Percentiles rank a stretch among this genome's conserved stretches.
Conservation (phyloP, 2,113 vertebrate species). For the Megaptera novaeangliae region DNA sequence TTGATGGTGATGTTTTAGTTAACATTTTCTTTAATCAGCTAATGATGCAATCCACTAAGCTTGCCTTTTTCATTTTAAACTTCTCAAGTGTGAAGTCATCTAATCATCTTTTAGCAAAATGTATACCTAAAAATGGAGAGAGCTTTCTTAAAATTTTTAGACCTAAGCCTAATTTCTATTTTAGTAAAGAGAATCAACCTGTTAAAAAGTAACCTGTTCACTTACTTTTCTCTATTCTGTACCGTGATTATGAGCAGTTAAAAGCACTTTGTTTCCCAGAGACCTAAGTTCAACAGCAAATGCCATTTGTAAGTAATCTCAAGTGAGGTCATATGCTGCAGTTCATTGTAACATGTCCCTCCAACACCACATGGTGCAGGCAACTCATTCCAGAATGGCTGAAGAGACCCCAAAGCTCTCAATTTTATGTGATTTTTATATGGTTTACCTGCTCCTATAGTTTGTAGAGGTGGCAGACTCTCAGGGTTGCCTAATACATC, state of each 20-base stretch:
- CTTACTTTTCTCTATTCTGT: background rate
- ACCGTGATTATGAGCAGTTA: background rate
- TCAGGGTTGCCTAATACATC: background rate
- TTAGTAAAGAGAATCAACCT: background rate
- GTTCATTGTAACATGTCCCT: background rate
- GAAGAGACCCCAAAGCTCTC: background rate
- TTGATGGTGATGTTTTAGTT: conserved; percentile 35
- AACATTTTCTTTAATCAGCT: conserved; percentile 59
- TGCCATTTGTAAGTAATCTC: background rate
- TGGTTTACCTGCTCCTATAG: background rate
- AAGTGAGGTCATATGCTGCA: background rate
- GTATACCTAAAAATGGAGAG: background rate
- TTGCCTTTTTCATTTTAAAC: conserved; percentile 34
- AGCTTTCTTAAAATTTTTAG: background rate
- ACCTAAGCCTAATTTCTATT: background rate
- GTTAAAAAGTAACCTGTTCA: background rate
- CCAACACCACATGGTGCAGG: fast-evolving
- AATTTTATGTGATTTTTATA: background rate
- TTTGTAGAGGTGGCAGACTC: background rate
- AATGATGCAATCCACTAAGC: conserved; percentile 33
- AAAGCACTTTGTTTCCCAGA: background rate
- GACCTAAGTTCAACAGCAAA: background rate
- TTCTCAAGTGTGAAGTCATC: conserved; percentile 18
- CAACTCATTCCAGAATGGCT: background rate
- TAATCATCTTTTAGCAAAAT: conserved; percentile 44